Conservation (phyloP, 2,113 vertebrate genomes). For the Peromyscus polionotus region DNA sequence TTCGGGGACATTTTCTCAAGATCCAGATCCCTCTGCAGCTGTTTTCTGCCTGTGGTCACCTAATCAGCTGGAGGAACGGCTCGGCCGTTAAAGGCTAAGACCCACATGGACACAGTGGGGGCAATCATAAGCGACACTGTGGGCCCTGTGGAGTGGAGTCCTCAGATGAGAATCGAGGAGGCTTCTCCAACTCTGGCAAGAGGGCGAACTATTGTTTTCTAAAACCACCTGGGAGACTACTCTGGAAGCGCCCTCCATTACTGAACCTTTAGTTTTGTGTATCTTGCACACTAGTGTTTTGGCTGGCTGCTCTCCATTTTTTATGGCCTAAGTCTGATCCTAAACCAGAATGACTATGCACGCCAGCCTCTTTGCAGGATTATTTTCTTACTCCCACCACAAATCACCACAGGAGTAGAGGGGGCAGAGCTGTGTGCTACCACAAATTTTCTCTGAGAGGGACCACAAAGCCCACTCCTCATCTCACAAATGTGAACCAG, state of each 20-base stretch:
- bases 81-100: not conserved
- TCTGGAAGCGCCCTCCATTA: not conserved
- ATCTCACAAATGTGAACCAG: not conserved
- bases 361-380: not conserved
- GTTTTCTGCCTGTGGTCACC: not conserved
- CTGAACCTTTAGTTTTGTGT: not conserved
- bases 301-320: not conserved
- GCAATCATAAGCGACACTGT: not conserved
- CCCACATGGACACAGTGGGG: not conserved
- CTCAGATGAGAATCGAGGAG: not conserved
- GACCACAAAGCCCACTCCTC: not conserved
- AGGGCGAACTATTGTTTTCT: not conserved
- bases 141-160: not conserved
- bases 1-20: not conserved
- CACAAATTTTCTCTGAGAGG: not conserved
- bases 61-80: not conserved
- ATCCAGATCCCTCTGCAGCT: not conserved
- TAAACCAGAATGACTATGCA: not conserved
- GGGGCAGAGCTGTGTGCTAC: not conserved
- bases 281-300: constrained; percentile 2
- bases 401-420: not conserved
- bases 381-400: not conserved
- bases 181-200: not conserved
- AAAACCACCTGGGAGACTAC: not conserved
- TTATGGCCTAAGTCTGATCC: not conserved